Percentiles rank a stretch among this genome's conserved stretches.
Conservation (phyloP, 64 coral and sea anemone species). For the Pocillopora damicornis region DNA sequence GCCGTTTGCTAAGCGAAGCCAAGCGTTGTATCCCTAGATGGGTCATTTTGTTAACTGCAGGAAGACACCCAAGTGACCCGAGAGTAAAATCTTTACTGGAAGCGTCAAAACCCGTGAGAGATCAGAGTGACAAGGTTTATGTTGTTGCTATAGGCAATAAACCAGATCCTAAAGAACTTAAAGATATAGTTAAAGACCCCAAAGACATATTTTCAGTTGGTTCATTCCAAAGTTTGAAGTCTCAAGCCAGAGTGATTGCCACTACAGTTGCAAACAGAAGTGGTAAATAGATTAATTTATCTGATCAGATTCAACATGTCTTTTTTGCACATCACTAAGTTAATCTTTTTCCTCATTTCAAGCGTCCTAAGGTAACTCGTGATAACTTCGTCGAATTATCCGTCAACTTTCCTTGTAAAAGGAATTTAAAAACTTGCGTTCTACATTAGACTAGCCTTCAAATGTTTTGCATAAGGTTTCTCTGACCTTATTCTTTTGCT, state of each 20-base stretch:
- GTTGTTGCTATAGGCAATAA: constrained; percentile 46
- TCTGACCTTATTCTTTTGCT: too few species aligned
- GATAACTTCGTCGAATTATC: too few species aligned
- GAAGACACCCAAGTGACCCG: not conserved
- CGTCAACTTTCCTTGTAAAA: too few species aligned
- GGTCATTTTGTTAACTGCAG: constrained; percentile 19
- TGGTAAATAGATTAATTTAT: not conserved
- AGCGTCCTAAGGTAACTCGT: not conserved
- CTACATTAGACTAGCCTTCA: too few species aligned
- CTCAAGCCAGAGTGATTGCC: not conserved
- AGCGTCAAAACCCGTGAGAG: constrained; percentile 21
- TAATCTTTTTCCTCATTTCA: not conserved
- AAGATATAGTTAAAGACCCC: not conserved
- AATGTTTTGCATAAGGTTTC: too few species aligned
- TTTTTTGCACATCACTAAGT: not conserved
- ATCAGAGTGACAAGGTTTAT: constrained; percentile 32
- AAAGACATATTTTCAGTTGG: constrained; percentile 13
- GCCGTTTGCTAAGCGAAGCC: constrained; percentile 22
- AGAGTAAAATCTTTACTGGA: not conserved
- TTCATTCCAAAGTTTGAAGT: not conserved
- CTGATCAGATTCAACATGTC: not conserved
- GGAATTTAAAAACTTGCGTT: too few species aligned
- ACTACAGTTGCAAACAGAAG: not conserved
- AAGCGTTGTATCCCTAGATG: constrained; percentile 6
- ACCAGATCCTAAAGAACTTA: not conserved